A percentile compares a stretch with the other conserved stretches of the same genome.
phyloP scores from a whole-genome alignment of 1,140 invertebrate species.

The Gonioctena quinquepunctata region DNA sequence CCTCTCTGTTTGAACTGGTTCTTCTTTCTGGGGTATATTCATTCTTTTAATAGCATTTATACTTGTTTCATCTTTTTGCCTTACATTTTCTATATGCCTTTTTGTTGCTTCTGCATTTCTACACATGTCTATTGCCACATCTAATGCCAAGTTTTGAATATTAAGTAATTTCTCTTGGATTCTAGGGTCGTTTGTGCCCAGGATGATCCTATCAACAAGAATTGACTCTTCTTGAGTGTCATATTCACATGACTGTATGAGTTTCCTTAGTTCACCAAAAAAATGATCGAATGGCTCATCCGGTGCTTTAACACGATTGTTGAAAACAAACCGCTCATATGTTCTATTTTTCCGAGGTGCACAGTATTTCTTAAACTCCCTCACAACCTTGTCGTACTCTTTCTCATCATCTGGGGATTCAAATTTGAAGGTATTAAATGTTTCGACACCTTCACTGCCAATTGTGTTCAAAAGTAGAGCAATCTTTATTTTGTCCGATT shows the following conservation, averaged over 20 bases:
- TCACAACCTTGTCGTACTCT: conserved; percentile 27
- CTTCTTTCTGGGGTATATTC: not conserved
- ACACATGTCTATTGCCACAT: conserved; percentile 40
- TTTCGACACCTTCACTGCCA: conserved; percentile 27
- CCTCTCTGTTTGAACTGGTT: too few relatives aligned
- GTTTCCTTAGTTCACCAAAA: conserved; percentile 36
- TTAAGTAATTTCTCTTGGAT: conserved; percentile 44
- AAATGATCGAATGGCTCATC: conserved; percentile 45
- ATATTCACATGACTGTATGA: conserved; percentile 39
- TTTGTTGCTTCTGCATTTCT: not conserved
- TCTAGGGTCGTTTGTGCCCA: conserved; percentile 41
- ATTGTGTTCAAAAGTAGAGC: conserved; percentile 30
- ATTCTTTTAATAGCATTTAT: conserved; percentile 5
- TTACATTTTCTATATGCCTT: conserved; percentile 4
- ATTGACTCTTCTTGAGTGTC: not conserved
- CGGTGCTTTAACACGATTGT: conserved; percentile 26
- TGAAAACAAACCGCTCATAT: not conserved
- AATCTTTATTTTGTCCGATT: conserved; percentile 18
- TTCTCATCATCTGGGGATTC: conserved; percentile 17
- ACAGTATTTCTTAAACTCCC: conserved; percentile 38
- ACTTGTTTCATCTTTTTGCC: conserved; percentile 4
- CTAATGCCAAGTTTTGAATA: conserved; percentile 38
- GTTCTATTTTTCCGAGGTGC: conserved; percentile 28
- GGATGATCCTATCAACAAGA: conserved; percentile 40
- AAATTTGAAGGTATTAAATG: conserved; percentile 31